Percentiles rank a stretch among this genome's conserved stretches.
Conservation (phyloP, 2,113 vertebrate genomes). For the Notothenia coriiceps region DNA sequence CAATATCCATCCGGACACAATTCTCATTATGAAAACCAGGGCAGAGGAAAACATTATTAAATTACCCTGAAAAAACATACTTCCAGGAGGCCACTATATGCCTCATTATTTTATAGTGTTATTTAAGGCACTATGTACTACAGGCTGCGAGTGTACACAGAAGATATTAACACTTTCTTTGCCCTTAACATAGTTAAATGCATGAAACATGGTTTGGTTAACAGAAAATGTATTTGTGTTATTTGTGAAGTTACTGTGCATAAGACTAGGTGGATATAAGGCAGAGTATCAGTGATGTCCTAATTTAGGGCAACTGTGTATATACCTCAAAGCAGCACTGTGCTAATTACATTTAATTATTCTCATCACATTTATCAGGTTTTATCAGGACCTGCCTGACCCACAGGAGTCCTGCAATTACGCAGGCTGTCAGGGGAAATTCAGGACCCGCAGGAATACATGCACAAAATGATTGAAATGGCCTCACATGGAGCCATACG, state of each 20-base stretch:
- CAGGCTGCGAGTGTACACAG: background rate
- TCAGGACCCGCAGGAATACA: conserved; percentile 40
- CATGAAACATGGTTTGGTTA: no score
- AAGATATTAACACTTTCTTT: no score
- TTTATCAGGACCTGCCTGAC: conserved; percentile 22
- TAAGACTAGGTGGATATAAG: background rate
- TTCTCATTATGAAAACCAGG: background rate
- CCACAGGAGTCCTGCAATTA: conserved; percentile 59
- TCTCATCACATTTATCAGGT: conserved; percentile 17
- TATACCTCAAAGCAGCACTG: conserved; percentile 8
- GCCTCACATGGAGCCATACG: conserved; percentile 27
- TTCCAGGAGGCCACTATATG: background rate
- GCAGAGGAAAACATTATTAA: conserved; percentile 15
- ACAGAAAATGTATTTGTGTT: background rate
- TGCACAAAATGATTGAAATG: conserved; percentile 48
- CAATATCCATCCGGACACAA: conserved; percentile 7
- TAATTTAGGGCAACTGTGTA: background rate
- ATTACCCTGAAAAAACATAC: background rate
- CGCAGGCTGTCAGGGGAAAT: conserved; percentile 51
- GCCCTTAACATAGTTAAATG: background rate
- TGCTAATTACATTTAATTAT: conserved; percentile 27
- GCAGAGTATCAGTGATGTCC: background rate
- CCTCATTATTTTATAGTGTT: background rate
- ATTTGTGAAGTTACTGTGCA: background rate
- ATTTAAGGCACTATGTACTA: no score